Evolutionary conservation across 1,140 invertebrate genomes (phyloP).

Genomic region (Battus philenor): DNA sequence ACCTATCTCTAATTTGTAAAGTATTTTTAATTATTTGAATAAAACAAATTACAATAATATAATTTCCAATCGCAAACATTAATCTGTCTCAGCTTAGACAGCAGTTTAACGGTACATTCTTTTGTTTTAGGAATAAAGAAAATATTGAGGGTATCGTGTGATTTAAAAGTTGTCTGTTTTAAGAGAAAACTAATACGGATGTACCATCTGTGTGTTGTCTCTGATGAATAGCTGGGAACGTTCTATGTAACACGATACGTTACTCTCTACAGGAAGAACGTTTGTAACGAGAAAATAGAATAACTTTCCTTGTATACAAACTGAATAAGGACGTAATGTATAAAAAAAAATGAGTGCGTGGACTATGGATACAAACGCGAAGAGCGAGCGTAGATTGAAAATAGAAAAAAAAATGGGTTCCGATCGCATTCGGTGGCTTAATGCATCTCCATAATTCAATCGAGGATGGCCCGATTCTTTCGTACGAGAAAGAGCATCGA

Average conservation of each 20-base stretch:
- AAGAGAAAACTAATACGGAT: slow-evolving; percentile 68
- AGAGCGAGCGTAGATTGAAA: slow-evolving; percentile 48
- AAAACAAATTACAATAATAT: too few relatives aligned
- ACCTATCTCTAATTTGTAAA: too few relatives aligned
- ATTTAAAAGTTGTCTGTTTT: slow-evolving; percentile 69
- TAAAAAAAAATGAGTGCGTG: slow-evolving; percentile 38
- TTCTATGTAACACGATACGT: slow-evolving; percentile 57
- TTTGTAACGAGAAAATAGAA: slow-evolving; percentile 55
- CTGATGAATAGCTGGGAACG: slow-evolving; percentile 59
- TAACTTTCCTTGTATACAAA: slow-evolving; percentile 34
- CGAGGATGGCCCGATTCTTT: slow-evolving; percentile 50
- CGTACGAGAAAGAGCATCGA: slow-evolving; percentile 72
- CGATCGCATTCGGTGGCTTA: slow-evolving; percentile 62
- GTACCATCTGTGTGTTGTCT: slow-evolving; percentile 66
- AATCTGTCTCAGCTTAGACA: slow-evolving; percentile 62
- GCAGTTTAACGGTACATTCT: slow-evolving; percentile 39
- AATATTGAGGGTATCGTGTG: slow-evolving; percentile 64
- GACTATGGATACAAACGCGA: slow-evolving; percentile 39
- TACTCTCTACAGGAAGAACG: slow-evolving; percentile 43
- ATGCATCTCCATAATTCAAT: slow-evolving; percentile 74
- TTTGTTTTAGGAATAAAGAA: slow-evolving; percentile 58
- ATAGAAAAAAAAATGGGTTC: slow-evolving; percentile 61
- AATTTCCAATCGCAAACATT: too few relatives aligned
- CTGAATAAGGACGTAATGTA: slow-evolving; percentile 45
- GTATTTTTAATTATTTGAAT: too few relatives aligned